Base-by-base conservation (phyloP, 2,888 invertebrate species). In the Amphipoea lucens region DNA sequence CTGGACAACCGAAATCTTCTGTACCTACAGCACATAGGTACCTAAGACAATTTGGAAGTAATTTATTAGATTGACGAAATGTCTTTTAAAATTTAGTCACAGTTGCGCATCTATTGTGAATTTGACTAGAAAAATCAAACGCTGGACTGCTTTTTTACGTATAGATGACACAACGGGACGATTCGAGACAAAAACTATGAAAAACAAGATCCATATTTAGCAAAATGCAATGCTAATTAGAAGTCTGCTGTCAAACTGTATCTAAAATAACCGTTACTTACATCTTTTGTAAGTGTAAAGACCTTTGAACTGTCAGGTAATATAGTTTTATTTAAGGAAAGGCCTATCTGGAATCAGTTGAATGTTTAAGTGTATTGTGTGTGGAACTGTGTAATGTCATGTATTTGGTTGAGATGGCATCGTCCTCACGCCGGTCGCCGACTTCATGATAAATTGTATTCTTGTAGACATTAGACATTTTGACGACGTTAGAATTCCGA, bases 361-460 rank as follows among this genome's bases (percentile, higher is more conserved):
- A 92, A 92, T 93, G 88, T 89, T 75, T 89, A 91, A 93, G 76
- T 84, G 87, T 88, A 94, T 94, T 94, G 93, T 94, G 93, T 94
- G 87, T 82, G 75, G 76, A 75, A 62, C 76, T 23, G 82, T 84
- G 85, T 94, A 93, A 94, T 94, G 89, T 81, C 76, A 95, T 96
- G 95, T 94, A 95, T 94, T 91, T 95, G 90, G 95, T 94, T 90
- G 92, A 93, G 90, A 88, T 89, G 93, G 86, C 93, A 91, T 89
- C 90, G 92, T 90, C 91, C 92, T 89, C 87, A 81, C 78, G 67
- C 91, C 87, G 93, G 94, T 93, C 94, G 88, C 87, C 92, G 93
- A 93, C 94, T 91, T 92, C 87, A 84, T 83, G 73, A 82, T 51
- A 84, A 74, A 82, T 83, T 72, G 67, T 83, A 82, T 82, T 84